Evolutionary conservation across 2,888 invertebrate species (phyloP).

Genomic region (Drosophila mercatorum): DNA sequence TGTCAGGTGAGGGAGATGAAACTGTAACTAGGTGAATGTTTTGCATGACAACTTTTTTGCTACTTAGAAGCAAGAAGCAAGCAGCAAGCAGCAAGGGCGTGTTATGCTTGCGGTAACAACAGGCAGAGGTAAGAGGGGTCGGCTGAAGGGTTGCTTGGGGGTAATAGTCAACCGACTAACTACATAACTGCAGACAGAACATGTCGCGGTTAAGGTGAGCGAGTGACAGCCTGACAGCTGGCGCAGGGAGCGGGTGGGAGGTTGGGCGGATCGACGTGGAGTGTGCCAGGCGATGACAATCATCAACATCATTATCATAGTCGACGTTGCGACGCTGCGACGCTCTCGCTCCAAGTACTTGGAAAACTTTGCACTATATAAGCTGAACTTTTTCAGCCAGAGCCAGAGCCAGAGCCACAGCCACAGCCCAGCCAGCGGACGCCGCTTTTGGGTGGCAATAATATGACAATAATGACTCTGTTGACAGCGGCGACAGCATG

Average conservation of each 20-base stretch:
- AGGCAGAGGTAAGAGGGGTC: neutral
- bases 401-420: slow-evolving; percentile 9
- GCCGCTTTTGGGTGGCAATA: slow-evolving; percentile 50
- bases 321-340: slow-evolving; percentile 40
- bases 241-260: neutral
- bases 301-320: slow-evolving; percentile 42
- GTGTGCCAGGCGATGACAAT: slow-evolving; percentile 24
- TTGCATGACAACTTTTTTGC: slow-evolving; percentile 62
- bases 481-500: slow-evolving; percentile 59
- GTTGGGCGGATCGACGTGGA: neutral
- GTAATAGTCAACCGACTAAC: slow-evolving; percentile 58
- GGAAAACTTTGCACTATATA: slow-evolving; percentile 68
- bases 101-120: neutral
- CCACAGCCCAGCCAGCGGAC: slow-evolving; percentile 6
- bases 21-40: slow-evolving; percentile 46
- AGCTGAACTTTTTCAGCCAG: slow-evolving; percentile 62
- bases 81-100: neutral
- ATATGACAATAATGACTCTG: slow-evolving; percentile 73
- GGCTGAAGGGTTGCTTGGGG: neutral
- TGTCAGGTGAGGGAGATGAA: neutral
- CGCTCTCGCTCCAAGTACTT: slow-evolving; percentile 61
- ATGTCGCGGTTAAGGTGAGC: slow-evolving; percentile 74
- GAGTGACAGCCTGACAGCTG: slow-evolving; percentile 68
- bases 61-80: slow-evolving; percentile 41
- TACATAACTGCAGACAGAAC: slow-evolving; percentile 67